These are phyloP conservation scores for Taxidea taxus DNA, from an alignment of 2,113 vertebrate species.

Conservation along the genomic window DNA sequence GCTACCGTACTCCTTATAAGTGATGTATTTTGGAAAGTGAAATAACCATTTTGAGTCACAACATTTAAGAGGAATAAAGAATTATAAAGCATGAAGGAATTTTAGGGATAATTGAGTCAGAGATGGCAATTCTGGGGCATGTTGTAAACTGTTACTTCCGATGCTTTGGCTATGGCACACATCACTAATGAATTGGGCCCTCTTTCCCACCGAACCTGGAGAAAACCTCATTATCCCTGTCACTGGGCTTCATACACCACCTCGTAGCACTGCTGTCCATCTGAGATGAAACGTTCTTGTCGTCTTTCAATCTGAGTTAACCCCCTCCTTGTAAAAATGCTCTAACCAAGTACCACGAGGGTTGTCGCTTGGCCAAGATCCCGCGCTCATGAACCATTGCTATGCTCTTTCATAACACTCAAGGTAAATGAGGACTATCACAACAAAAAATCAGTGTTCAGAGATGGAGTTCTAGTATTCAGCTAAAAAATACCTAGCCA, in stretches of 20 bases:
- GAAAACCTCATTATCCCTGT: not conserved
- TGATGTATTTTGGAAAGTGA: not conserved
- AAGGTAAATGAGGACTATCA: not conserved
- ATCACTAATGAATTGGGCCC: not conserved
- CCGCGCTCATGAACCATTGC: not conserved
- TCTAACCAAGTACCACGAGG: not conserved
- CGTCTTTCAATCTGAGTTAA: not conserved
- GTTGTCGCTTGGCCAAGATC: not conserved
- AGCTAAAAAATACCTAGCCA: not conserved
- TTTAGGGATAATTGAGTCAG: not conserved
- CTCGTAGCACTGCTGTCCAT: accelerated
- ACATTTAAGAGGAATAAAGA: not conserved
- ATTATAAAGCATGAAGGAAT: not conserved
- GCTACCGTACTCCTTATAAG: not conserved
- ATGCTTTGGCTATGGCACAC: not conserved
- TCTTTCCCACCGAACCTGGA: too few relatives aligned
- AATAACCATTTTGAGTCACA: not conserved
- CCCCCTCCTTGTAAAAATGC: not conserved
- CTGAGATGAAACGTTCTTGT: not conserved
- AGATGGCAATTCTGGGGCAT: not conserved
- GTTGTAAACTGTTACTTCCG: not conserved
- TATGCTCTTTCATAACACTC: accelerated
- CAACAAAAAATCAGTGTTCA: not conserved
- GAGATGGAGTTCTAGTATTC: not conserved
- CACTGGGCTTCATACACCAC: not conserved